Evolutionary conservation across 2,113 vertebrate species (phyloP).

Genomic region (Alces alces): DNA sequence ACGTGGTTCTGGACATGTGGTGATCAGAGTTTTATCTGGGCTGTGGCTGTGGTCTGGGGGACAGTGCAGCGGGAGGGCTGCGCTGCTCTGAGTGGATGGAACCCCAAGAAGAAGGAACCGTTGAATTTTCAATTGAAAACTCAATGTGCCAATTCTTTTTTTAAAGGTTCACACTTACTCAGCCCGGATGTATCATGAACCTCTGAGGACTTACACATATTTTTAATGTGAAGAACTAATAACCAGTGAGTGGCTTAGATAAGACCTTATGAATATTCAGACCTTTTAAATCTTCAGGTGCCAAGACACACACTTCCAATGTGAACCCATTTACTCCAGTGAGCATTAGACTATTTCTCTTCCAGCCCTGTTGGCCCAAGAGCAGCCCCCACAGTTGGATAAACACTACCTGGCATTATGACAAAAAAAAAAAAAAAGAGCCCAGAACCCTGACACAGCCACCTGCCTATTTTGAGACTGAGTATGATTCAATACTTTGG

Average conservation of each 20-base stretch:
- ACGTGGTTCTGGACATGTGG: constrained; percentile 17
- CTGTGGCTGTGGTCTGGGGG: neutral
- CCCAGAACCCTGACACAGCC: neutral
- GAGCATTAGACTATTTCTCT: constrained; percentile 55
- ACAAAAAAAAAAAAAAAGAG: neutral
- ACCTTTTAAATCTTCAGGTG: constrained; percentile 55
- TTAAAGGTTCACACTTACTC: constrained; percentile 66
- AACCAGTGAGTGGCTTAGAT: constrained; percentile 78
- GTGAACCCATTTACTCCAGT: constrained; percentile 33
- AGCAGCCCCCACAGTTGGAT: constrained; percentile 13
- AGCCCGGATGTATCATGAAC: constrained; percentile 43
- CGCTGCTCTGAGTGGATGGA: neutral
- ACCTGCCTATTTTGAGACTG: neutral
- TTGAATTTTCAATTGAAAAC: constrained; percentile 28
- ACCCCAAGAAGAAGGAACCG: neutral
- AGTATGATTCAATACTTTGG: neutral
- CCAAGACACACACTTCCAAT: constrained; percentile 65
- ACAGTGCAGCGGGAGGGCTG: neutral
- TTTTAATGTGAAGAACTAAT: constrained; percentile 72
- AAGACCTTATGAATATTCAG: constrained; percentile 82
- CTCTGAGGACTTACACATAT: constrained; percentile 76
- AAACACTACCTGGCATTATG: constrained; percentile 10
- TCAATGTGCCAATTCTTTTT: neutral
- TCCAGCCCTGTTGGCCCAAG: constrained; percentile 52
- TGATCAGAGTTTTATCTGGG: neutral